Percentiles rank a stretch among this genome's conserved stretches.
These are phyloP conservation scores for Garra rufa DNA, from an alignment of 2,113 vertebrate genomes.

Conservation along the genomic window DNA sequence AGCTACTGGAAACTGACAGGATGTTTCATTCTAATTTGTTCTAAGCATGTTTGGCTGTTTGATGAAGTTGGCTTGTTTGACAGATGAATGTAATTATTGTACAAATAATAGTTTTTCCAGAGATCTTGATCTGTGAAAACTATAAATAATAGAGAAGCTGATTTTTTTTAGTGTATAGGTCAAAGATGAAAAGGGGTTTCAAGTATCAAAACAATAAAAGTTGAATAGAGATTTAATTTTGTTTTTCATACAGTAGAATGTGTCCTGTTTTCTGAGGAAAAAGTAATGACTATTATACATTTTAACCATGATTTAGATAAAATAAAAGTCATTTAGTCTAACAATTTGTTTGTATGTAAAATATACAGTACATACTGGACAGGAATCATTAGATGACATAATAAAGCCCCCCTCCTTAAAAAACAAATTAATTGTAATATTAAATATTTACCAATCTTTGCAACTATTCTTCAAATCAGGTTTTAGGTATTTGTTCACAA, in stretches of 20 bases:
- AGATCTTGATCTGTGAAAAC: not conserved
- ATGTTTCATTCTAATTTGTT: not conserved
- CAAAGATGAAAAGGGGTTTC: not conserved
- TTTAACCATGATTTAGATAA: not conserved
- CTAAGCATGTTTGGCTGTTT: not conserved
- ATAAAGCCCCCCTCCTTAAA: no score
- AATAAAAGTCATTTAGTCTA: no score
- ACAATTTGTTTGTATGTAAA: no score
- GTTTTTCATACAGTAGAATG: no score
- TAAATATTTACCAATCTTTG: not conserved
- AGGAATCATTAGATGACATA: not conserved
- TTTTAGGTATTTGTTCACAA: not conserved
- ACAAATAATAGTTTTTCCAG: not conserved
- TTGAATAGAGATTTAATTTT: no score
- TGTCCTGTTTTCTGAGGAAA: not conserved
- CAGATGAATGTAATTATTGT: not conserved
- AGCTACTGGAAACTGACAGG: conserved; percentile 3
- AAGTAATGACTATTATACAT: not conserved
- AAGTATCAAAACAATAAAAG: not conserved
- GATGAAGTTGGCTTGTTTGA: not conserved
- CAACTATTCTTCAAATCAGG: no score
- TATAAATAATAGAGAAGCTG: not conserved
- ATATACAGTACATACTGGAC: not conserved
- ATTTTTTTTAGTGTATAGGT: not conserved
- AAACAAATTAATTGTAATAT: not conserved